Conservation (phyloP, 1,140 invertebrate species). For the Cotesia vestalis region DNA sequence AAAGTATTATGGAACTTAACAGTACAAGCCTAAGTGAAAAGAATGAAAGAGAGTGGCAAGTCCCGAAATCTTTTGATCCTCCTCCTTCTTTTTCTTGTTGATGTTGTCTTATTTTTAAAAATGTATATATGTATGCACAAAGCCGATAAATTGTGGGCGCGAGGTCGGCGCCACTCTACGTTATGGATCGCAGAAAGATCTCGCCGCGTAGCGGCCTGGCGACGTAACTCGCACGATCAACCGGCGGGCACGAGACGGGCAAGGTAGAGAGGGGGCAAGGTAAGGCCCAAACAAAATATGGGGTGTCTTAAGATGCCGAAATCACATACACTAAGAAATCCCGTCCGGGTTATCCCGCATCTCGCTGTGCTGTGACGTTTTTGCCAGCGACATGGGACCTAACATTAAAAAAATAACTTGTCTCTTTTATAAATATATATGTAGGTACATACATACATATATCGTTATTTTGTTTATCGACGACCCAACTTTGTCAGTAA, state of each 20-base stretch:
- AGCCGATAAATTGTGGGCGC: conserved; percentile 12
- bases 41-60: no score
- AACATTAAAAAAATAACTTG: neutral
- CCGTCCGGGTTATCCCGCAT: conserved; percentile 10
- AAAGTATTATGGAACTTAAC: no score
- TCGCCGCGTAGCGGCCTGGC: neutral
- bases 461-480: no score
- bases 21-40: no score
- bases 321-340: neutral
- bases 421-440: no score
- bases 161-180: conserved; percentile 14
- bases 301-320: conserved; percentile 3
- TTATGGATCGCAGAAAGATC: conserved; percentile 18
- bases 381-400: no score
- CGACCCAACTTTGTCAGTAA: no score
- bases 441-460: no score
- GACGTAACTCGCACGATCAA: conserved; percentile 15
- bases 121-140: neutral
- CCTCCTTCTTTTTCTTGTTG: no score
- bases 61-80: no score
- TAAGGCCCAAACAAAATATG: conserved; percentile 10
- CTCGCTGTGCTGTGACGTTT: conserved; percentile 3
- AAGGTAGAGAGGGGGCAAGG: no score
- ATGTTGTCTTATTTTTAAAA: neutral
- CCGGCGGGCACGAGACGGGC: conserved; percentile 7